Percentiles rank a stretch among this genome's conserved stretches.
These are phyloP conservation scores for Eumeta japonica DNA, from an alignment of 1,140 invertebrate genomes.

Conservation along the genomic window DNA sequence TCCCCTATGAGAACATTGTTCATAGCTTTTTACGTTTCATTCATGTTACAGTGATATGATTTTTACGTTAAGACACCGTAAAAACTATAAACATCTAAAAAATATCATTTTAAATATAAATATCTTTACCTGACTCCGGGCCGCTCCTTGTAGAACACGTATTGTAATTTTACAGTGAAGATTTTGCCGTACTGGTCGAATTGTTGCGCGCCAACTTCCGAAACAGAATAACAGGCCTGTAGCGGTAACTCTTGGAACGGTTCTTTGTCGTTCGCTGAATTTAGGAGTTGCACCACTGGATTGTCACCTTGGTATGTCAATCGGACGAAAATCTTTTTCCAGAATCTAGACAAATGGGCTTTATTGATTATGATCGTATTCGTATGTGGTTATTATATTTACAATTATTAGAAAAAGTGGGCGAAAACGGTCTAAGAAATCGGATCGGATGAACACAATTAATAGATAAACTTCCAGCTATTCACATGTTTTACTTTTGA, in stretches of 20 bases:
- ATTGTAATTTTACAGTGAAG: constrained; percentile 97
- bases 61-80: too few species aligned
- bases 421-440: too few species aligned
- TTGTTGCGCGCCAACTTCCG: constrained; percentile 91
- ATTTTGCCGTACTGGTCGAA: constrained; percentile 99
- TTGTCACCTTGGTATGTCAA: constrained; percentile 77
- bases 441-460: too few species aligned
- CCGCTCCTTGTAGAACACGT: constrained; percentile 97
- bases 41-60: too few species aligned
- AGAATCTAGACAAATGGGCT: constrained; percentile 66
- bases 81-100: background rate
- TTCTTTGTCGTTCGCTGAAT: constrained; percentile 82
- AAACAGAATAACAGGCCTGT: constrained; percentile 90
- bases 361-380: background rate
- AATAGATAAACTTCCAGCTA: too few species aligned
- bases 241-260: constrained; percentile 91
- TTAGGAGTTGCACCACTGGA: constrained; percentile 83
- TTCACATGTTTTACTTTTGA: too few species aligned
- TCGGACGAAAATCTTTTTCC: constrained; percentile 95
- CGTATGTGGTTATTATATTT: too few species aligned
- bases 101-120: background rate
- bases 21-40: too few species aligned
- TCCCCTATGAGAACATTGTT: too few species aligned
- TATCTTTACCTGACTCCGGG: constrained; percentile 74
- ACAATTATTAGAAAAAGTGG: too few species aligned